Base-by-base conservation (phyloP, 2,888 invertebrate genomes). In the Euzetes globulus region DNA sequence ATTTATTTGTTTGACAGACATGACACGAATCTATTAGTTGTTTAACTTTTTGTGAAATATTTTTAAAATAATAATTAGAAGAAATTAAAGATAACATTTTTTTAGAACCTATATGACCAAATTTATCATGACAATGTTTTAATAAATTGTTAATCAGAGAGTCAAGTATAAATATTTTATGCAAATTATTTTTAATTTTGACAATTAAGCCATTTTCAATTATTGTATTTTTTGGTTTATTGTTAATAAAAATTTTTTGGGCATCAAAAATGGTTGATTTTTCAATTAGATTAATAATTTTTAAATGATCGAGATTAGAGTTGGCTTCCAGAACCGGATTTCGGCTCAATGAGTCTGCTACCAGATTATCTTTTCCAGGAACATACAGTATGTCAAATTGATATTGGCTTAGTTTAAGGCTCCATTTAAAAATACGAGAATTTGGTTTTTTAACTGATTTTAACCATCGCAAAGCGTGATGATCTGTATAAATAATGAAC, bases 321-420 rank as follows among this genome's bases (percentile, higher is more conserved):
- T 17, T 65, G 3, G 29, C 6, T 11, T 50, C 52, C 0, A 58
- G 6, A n/a, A 58, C 25, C 4, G 74, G 74, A 27, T 58, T 45
- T 41, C 74, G 47, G 22, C 70, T 78, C 6, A 79, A 60, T 4
- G 45, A 58, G 60, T 79, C 79, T 17, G 77, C 78, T 47, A 77
- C 77, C 7, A 25, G 47, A 58, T 79, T 77, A 11, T 58, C 27
- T 22, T 72, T 72, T 4, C 79, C 79, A 29, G 63, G 72, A 29
- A 65, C 65, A 74, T 79, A 74, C 5, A 73, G 41, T 6, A 79
- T 72, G 9, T 76, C 72, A 50, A 79, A 77, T 25, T 78, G 72
- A 55, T 78, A 79, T 25, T 78, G 72, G 15, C 37, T 50, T 25
- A 76, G 19, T n/a, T 19, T 41, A 13, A 72, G 13, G 11, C 47